Conservation (phyloP, 2,113 vertebrate species). For the Sprattus sprattus region DNA sequence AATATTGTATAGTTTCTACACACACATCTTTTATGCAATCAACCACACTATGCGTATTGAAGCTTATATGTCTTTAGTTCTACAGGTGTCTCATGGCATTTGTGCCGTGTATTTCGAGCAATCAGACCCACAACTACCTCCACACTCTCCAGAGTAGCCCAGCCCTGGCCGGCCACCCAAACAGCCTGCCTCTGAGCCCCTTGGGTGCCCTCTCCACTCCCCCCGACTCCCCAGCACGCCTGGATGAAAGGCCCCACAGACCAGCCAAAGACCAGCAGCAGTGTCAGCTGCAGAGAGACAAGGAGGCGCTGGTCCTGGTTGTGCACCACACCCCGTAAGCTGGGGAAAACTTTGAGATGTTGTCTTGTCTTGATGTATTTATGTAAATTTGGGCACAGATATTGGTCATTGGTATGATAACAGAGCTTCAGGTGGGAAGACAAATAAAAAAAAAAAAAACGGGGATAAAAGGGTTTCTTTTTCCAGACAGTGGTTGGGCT, state of each 20-base stretch:
- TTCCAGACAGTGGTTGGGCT: neutral
- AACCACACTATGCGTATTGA: neutral
- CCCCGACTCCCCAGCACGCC: conserved; percentile 2
- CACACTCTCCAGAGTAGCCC: conserved; percentile 7
- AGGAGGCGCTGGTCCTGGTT: conserved; percentile 17
- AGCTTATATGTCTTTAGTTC: conserved; percentile 14
- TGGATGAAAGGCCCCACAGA: neutral
- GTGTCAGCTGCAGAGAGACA: neutral
- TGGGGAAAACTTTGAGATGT: neutral
- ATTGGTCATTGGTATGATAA: neutral
- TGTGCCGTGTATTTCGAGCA: conserved; percentile 19
- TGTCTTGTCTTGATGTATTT: neutral
- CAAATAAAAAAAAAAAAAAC: too few species aligned
- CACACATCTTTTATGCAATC: neutral
- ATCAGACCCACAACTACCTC: conserved; percentile 5
- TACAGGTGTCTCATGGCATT: conserved; percentile 39
- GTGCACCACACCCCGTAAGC: conserved; percentile 11
- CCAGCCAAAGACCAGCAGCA: conserved; percentile 19
- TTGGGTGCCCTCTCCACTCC: neutral
- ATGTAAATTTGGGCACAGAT: neutral
- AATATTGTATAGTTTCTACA: neutral
- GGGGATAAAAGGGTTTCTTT: too few species aligned
- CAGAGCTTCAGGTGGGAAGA: too few species aligned
- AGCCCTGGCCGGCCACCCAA: neutral
- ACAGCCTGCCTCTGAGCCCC: conserved; percentile 19